Evolutionary conservation across 2,797 vertebrate species (phyloP).

Genomic region (Cetoscarus ocellatus): DNA sequence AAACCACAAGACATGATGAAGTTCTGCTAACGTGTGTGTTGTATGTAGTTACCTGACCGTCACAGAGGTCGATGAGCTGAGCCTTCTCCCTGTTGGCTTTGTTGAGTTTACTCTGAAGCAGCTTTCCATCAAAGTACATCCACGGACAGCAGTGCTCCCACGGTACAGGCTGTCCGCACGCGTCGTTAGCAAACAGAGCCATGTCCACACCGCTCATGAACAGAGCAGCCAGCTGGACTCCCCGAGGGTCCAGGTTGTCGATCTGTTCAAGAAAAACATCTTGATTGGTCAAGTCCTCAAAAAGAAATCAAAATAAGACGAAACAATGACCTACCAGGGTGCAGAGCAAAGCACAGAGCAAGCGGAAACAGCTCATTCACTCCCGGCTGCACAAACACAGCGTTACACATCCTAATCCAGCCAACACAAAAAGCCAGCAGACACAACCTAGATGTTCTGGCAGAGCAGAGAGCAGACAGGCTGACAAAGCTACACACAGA

Average conservation of each 20-base stretch:
- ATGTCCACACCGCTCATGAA: conserved; percentile 98
- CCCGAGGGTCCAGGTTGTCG: conserved; percentile 93
- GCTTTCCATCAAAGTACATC: conserved; percentile 98
- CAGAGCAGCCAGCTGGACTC: conserved; percentile 94
- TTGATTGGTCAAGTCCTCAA: not conserved
- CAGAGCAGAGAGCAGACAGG: conserved; percentile 41
- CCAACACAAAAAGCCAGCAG: conserved; percentile 57
- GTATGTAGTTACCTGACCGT: conserved; percentile 91
- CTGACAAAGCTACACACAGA: conserved; percentile 55
- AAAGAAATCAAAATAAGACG: not conserved
- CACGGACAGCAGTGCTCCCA: conserved; percentile 99
- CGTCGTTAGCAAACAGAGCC: conserved; percentile 95
- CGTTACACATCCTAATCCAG: conserved; percentile 33
- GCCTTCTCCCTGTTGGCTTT: conserved; percentile 93
- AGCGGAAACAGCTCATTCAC: conserved; percentile 50
- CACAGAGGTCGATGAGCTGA: conserved; percentile 98
- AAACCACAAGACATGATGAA: not conserved
- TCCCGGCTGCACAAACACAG: conserved; percentile 33
- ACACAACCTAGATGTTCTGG: conserved; percentile 43
- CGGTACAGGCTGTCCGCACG: conserved; percentile 93
- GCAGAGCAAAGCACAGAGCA: conserved; percentile 61
- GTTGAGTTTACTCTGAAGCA: conserved; percentile 95
- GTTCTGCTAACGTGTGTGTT: not conserved
- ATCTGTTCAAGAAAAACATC: conserved; percentile 84
- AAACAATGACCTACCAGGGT: not conserved